Percentiles rank a stretch among this genome's conserved stretches.
Conservation (phyloP, 1,140 invertebrate genomes). For the Fopius arisanus region DNA sequence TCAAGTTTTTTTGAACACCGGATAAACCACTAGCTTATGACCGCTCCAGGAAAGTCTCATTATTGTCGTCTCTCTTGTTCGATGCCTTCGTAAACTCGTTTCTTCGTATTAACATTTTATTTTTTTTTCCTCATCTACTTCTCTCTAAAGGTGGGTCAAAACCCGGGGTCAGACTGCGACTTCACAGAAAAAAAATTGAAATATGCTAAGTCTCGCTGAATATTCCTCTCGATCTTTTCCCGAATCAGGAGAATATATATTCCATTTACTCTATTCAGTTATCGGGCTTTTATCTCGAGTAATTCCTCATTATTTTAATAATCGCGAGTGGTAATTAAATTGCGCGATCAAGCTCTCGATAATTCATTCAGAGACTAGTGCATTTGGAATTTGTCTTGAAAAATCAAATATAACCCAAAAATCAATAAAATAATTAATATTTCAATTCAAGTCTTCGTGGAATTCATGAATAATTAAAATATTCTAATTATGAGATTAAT, state of each 20-base stretch:
- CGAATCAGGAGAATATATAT: neutral
- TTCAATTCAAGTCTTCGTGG: too few species aligned
- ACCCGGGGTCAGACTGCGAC: neutral
- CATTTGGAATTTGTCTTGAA: too few species aligned
- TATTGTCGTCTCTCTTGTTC: neutral
- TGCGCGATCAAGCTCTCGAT: slow-evolving; percentile 17
- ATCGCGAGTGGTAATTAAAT: neutral
- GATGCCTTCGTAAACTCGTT: neutral
- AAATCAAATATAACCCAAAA: too few species aligned
- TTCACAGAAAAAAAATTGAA: neutral
- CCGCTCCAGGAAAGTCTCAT: neutral
- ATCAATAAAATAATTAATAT: too few species aligned
- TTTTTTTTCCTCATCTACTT: neutral
- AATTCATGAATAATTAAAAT: too few species aligned
- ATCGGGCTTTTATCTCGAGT: neutral
- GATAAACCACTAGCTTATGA: neutral
- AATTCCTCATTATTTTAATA: slow-evolving; percentile 22
- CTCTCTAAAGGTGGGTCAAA: neutral
- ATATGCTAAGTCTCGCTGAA: too few species aligned
- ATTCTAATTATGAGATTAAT: too few species aligned
- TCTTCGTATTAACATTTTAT: neutral
- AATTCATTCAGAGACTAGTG: slow-evolving; percentile 6
- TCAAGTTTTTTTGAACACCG: neutral
- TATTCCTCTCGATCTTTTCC: too few species aligned
- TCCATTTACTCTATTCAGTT: too few species aligned